These are phyloP conservation scores for Buathra laborator DNA, from an alignment of 2,888 invertebrate species.

Conservation along the genomic window DNA sequence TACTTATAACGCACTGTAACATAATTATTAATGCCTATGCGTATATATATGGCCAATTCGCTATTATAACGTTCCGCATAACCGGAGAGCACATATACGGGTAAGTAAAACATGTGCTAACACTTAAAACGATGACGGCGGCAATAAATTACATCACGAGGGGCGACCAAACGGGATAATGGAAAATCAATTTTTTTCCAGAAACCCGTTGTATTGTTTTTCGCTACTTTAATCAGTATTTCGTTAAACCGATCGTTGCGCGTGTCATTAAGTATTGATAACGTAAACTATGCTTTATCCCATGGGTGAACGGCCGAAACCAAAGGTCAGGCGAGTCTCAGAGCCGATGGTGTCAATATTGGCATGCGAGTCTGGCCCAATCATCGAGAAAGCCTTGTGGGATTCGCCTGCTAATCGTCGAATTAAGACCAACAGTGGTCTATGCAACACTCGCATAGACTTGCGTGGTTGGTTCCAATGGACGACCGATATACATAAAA, in stretches of 20 bases:
- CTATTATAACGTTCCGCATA: conserved; percentile 21
- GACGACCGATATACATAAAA: too few species aligned
- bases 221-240: neutral
- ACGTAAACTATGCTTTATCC: neutral
- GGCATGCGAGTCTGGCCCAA: too few species aligned
- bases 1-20: conserved; percentile 15
- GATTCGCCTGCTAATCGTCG: too few species aligned
- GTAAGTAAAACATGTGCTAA: conserved; percentile 13
- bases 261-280: neutral
- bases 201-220: neutral
- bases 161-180: neutral
- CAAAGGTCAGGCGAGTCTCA: too few species aligned
- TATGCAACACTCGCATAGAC: too few species aligned
- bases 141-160: neutral
- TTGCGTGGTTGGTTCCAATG: too few species aligned
- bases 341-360: too few species aligned
- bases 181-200: neutral
- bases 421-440: too few species aligned
- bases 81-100: neutral
- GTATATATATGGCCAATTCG: neutral
- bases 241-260: neutral
- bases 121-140: neutral
- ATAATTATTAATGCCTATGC: conserved; percentile 8
- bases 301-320: neutral
- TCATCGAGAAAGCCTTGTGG: too few species aligned